Evolutionary conservation across 2,797 vertebrate genomes (phyloP).

Genomic region (Yasuhikotakia modesta): DNA sequence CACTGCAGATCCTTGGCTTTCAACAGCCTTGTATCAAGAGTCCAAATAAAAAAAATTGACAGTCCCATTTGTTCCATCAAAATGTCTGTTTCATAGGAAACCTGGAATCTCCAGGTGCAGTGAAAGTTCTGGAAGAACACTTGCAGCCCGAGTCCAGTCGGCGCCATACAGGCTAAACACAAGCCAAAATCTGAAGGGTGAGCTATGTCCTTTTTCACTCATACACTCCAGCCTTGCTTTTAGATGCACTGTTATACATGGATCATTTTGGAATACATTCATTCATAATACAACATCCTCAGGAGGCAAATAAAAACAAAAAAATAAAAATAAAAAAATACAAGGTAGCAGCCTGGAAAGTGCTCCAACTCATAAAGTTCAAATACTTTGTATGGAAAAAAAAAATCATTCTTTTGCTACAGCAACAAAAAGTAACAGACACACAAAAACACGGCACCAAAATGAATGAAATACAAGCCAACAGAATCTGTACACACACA

Average conservation of each 20-base stretch:
- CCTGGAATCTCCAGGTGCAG: constrained; percentile 25
- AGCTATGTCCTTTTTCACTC: not conserved
- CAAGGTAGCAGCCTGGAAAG: constrained; percentile 68
- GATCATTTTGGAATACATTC: constrained; percentile 64
- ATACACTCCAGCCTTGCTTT: constrained; percentile 31
- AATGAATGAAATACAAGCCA: constrained; percentile 43
- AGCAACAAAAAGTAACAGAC: constrained; percentile 54
- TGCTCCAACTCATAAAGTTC: constrained; percentile 61
- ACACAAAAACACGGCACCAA: constrained; percentile 48
- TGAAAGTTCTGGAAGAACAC: constrained; percentile 55
- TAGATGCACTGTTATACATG: constrained; percentile 51
- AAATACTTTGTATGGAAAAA: constrained; percentile 66
- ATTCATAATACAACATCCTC: constrained; percentile 58
- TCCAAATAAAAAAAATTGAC: constrained; percentile 2
- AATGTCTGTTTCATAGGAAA: not conserved
- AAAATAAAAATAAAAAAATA: constrained; percentile 54
- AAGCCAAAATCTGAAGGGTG: constrained; percentile 35
- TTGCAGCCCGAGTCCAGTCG: constrained; percentile 43
- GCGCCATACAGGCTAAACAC: constrained; percentile 24
- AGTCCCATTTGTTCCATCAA: not conserved
- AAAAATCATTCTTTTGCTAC: constrained; percentile 55
- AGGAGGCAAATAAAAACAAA: constrained; percentile 52
- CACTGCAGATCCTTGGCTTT: constrained; percentile 51
- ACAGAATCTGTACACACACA: constrained; percentile 15
- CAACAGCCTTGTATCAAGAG: constrained; percentile 37